Evolutionary conservation across 2,113 vertebrate species (phyloP), one percentile per base, ranked within the genome.

Genomic region (Panthera tigris): DNA sequence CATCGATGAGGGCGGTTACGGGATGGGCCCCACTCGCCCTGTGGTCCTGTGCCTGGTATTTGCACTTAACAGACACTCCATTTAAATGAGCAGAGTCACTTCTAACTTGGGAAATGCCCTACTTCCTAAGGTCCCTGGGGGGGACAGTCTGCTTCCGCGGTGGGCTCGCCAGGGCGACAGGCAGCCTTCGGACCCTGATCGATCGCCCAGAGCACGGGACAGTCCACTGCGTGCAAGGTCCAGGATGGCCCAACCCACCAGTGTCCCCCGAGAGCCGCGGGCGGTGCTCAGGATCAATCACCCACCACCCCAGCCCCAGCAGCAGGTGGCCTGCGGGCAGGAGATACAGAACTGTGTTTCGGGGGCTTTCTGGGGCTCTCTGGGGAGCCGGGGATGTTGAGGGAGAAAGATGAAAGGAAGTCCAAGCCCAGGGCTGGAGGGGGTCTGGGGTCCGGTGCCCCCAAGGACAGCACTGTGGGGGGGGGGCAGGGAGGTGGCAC

Each of bases 221-320:
- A 0, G 18, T 1, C 0, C 0, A 2, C 36, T 7, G 18, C 7
- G 1, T 2, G 27, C 23, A 10, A 33, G n/a, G 52, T 4, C 39
- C 9, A 1, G 69, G 61, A 52, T 6, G 14, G 5, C 3, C 33
- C 29, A 9, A 31, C 18, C 55, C 55, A 1, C 0, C 83, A 4
- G 31, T 12, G 36, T 6, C 36, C 63, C 48, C 41, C 0, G 1
- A 13, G 63, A 33, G 13, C 11, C 16, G 45, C 5, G 14, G 36
- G 10, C 4, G 11, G 36, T 7, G 3, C 1, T 8, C 4, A 0
- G 73, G n/a, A 7, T 9, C 1, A 1, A 2, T 0, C 9, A 0
- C 41, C 25, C 12, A 0, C 13, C 0, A 0, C 19, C 33, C 48
- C 5, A 0, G 2, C 57, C 52, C 45, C 33, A 9, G 33, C 0